A percentile compares a stretch with the other conserved stretches of the same genome.
Evolutionary conservation across 2,113 vertebrate genomes (phyloP).

Genomic region (Turdus rufiventris): DNA sequence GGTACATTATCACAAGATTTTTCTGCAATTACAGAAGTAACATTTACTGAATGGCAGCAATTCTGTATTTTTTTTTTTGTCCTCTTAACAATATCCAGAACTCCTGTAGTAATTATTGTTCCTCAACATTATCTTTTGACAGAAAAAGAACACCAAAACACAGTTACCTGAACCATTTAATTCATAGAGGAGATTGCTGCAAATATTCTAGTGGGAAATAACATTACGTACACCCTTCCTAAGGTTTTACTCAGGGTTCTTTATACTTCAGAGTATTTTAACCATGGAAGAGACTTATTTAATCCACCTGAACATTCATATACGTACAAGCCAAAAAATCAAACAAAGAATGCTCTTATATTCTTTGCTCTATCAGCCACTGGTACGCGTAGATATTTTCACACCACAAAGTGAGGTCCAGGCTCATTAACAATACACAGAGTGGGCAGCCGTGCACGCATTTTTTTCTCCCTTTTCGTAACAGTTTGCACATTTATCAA

Average conservation of each 20-base stretch:
- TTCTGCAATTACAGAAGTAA: neutral
- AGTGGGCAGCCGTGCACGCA: rapidly evolving
- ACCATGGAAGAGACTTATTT: neutral
- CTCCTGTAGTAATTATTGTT: neutral
- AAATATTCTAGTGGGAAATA: neutral
- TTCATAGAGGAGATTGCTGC: neutral
- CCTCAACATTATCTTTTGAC: neutral
- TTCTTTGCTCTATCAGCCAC: neutral
- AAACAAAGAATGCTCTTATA: neutral
- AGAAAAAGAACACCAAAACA: neutral
- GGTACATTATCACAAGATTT: neutral
- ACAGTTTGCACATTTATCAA: neutral
- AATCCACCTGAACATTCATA: neutral
- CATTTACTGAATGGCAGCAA: neutral
- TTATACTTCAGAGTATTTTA: neutral
- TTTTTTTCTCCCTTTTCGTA: neutral
- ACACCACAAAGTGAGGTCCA: neutral
- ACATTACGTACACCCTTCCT: neutral
- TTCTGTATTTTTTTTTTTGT: neutral
- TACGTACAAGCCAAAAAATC: neutral
- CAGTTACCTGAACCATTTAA: neutral
- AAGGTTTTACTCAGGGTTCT: neutral
- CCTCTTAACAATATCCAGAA: neutral
- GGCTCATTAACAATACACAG: rapidly evolving
- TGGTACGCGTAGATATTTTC: neutral